Conservation (phyloP, 2,888 invertebrate genomes). For the Calameuta pallipes region DNA sequence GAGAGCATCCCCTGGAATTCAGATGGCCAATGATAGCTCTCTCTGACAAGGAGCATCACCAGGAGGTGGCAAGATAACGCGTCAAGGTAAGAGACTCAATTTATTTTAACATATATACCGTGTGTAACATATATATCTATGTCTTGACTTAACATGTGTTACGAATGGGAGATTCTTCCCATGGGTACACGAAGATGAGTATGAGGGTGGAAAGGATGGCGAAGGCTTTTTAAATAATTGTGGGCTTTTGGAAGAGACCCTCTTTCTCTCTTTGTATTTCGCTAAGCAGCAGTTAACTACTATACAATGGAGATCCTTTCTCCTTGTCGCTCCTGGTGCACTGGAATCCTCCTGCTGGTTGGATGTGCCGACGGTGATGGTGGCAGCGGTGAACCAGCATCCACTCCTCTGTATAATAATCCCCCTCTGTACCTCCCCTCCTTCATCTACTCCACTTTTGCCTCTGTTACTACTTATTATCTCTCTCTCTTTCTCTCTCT, state of each 20-base stretch:
- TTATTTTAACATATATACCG: background rate
- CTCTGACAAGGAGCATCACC: background rate
- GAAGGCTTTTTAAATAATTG: slow-evolving; percentile 50
- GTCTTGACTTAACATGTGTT: no score
- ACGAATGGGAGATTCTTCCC: background rate
- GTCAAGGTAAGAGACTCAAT: background rate
- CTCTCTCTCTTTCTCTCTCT: background rate
- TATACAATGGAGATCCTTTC: slow-evolving; percentile 28
- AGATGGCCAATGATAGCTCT: background rate
- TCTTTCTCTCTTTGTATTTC: slow-evolving; percentile 29
- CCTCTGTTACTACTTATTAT: background rate
- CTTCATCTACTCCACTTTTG: background rate
- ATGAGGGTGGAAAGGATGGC: slow-evolving; percentile 34
- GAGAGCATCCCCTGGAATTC: slow-evolving; percentile 40
- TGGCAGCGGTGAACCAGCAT: background rate
- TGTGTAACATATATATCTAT: no score
- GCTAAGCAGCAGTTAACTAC: slow-evolving; percentile 42
- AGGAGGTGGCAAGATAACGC: background rate
- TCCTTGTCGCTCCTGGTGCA: background rate
- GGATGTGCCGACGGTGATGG: background rate
- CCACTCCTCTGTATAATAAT: background rate
- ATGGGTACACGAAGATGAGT: background rate
- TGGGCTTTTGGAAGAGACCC: slow-evolving; percentile 26
- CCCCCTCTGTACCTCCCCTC: background rate
- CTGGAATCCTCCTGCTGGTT: background rate